Percentiles rank a stretch among this genome's conserved stretches.
phyloP scores from a whole-genome alignment of 1,140 invertebrate genomes.

The Leucophenga varia region DNA sequence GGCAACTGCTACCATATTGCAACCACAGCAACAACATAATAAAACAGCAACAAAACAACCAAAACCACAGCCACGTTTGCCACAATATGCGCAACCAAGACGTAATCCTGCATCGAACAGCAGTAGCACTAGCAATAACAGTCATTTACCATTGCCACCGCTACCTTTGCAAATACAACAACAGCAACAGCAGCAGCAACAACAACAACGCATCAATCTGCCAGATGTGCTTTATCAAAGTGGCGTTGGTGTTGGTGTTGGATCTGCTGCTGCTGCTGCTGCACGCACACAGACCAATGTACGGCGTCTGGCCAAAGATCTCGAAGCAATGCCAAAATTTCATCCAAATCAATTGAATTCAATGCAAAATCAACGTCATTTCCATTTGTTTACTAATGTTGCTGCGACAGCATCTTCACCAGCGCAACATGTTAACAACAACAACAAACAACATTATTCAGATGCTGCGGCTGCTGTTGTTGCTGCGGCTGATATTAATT shows the following conservation, averaged over 20 bases:
- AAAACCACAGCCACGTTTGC: too few species aligned
- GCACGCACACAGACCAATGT: constrained; percentile 28
- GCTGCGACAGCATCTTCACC: too few species aligned
- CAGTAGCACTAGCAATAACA: too few species aligned
- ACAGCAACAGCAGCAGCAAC: too few species aligned
- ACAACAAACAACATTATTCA: constrained; percentile 1
- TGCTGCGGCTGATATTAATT: constrained; percentile 9
- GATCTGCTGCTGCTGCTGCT: neutral
- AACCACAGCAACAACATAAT: neutral
- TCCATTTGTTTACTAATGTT: constrained; percentile 17
- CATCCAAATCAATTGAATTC: constrained; percentile 38
- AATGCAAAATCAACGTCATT: constrained; percentile 25
- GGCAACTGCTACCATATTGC: neutral
- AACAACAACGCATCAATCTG: constrained; percentile 4
- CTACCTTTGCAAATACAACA: too few species aligned
- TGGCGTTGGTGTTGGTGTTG: neutral
- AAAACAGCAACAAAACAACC: constrained; percentile 4
- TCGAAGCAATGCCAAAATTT: constrained; percentile 35
- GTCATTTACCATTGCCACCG: too few species aligned
- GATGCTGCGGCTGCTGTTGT: neutral
- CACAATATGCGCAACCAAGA: too few species aligned
- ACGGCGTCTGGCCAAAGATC: constrained; percentile 34
- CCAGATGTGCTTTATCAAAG: constrained; percentile 11
- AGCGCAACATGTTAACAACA: neutral
- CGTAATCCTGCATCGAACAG: too few species aligned